Base-by-base conservation (phyloP, 2,888 invertebrate species). In the Nephrocerus scutellatus region DNA sequence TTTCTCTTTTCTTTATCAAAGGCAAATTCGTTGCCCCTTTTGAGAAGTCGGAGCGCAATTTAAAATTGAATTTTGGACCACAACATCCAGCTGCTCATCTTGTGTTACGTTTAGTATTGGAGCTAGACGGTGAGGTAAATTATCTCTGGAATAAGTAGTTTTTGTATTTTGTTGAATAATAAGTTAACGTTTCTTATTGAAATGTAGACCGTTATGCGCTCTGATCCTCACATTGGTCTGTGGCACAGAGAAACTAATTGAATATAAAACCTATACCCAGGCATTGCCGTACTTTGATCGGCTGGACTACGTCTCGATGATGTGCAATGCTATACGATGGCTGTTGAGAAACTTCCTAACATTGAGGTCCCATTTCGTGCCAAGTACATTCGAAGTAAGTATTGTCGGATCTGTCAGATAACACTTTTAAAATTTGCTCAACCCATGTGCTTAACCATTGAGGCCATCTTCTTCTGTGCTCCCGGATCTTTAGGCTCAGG, bases 201-300 rank as follows among this genome's bases (percentile, higher is more conserved):
- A 26, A 61, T 63, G 1, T 67, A 88, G 82, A 77, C 81, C 8
- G 88, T 97, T 1, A 72, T 85, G 39, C 74, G 82, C 14, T 86
- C 92, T 0, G 96, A 96, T 68, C 97, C 97, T 0, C 98, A 98
- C 67, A 95, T 98, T 52, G 98, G 98, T 0, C 76, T 98, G 97
- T 18, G 98, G 90, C 25, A 98, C 97, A 0, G 97, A 98, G 64
- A 98, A 98, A 63, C 74, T 98, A 16, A 96, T 97, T 28, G 97
- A 98, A 66, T 91, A 97, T 69, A 98, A 98, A 71, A 98, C 97
- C 0, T 98, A 95, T 68, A 87, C 86, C 3, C 97, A 97, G 68
- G 97, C 96, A 0, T 69, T 98, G 51, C 98, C 98, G 0, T 98
- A 98, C 70, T 96, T 98, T 63, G 97, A 98, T 72, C 82, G 96